Base-by-base conservation (phyloP, 2,113 vertebrate species). In the Rhinogobius similis region DNA sequence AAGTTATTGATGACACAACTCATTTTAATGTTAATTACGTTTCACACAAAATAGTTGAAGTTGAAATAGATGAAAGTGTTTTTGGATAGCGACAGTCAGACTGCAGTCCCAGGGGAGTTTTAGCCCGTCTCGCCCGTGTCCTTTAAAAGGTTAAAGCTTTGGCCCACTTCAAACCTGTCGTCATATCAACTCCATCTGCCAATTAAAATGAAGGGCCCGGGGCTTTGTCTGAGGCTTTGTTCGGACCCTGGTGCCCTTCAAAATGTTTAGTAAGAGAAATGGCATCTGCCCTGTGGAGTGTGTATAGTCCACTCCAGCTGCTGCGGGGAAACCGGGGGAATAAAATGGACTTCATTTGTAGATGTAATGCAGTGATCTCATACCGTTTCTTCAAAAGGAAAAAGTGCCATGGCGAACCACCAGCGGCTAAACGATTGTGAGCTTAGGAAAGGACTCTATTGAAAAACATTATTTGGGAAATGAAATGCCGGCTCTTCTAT, bases 171-270 rank as follows among this genome's bases (percentile, higher is more conserved):
- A 90, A 92, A 90, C 85, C 86, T 79, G 78, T 78, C 74, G 79
- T 73, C 75, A 88, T 88, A 93, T 92, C 92, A 74, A 87, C 83
- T 86, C 82, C 85, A 92, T 92, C 90, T 89, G 83, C 91, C 91
- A 93, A 93, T 92, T 92, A 92, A 55, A 90, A 78, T 81, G 73
- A 74, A 89, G 83, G 86, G 85, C 87, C 87, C 50, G 72, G 73
- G 83, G 87, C 83, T 88, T 91, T 90, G 86, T 91, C 88, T 65
- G 77, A 68, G 85, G 86, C 84, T 86, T 90, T 89, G 86, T 92
- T 86, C 79, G 24, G 78, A 68, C 82, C 87, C 86, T 79, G 82
- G 86, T 73, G 77, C 87, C 87, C 87, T 90, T 87, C 79, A 78
- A 84, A 87, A 90, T 86, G 87, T 91, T 89, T 88, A 86, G 87